Evolutionary conservation across 2,797 vertebrate genomes (phyloP).

Genomic region (Notamacropus eugenii): DNA sequence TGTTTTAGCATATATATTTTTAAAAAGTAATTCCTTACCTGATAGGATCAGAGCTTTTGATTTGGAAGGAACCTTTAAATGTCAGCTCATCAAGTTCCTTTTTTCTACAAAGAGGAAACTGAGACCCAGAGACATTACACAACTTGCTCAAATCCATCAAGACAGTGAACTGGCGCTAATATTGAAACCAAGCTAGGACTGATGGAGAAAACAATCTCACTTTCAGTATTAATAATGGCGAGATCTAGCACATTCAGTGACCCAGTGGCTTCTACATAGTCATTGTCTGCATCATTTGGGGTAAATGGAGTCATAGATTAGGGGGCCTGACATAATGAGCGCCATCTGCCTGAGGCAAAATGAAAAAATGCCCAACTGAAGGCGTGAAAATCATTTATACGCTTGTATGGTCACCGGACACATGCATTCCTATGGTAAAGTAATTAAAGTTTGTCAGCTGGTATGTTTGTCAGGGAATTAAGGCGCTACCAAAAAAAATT

Average conservation of each 20-base stretch:
- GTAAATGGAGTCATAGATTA: not conserved
- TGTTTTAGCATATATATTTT: not conserved
- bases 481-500: constrained; percentile 63
- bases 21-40: not conserved
- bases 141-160: not conserved
- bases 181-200: not conserved
- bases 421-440: constrained; percentile 67
- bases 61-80: not conserved
- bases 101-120: not conserved
- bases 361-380: constrained; percentile 60
- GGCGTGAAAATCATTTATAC: constrained; percentile 45
- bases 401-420: not conserved
- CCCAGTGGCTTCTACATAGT: constrained; percentile 49
- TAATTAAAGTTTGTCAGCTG: constrained; percentile 74
- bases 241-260: constrained; percentile 64
- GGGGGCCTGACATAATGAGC: constrained; percentile 46
- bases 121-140: not conserved
- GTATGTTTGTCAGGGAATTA: constrained; percentile 72
- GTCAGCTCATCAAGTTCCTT: not conserved
- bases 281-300: constrained; percentile 57
- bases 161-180: constrained; percentile 4
- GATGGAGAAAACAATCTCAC: constrained; percentile 40
- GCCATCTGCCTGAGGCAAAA: constrained; percentile 50
- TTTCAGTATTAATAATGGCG: constrained; percentile 45
- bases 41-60: not conserved